Conservation (phyloP, 2,797 vertebrate species). For the Xiphophorus birchmanni region DNA sequence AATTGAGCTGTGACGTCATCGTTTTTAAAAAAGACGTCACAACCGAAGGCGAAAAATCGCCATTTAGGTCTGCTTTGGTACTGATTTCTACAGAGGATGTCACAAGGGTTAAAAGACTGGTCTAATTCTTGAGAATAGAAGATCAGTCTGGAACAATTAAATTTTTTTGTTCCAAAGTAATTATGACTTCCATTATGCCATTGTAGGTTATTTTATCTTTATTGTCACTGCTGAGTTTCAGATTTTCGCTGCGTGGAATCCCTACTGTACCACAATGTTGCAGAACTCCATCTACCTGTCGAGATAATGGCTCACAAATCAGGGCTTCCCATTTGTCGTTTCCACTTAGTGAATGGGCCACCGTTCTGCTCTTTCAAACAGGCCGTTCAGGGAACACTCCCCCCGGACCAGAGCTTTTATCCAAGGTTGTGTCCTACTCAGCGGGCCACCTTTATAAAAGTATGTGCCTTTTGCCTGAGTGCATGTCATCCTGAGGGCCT, state of each 20-base stretch:
- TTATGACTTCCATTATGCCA: background rate
- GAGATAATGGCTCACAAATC: constrained; percentile 47
- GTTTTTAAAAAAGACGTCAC: no score
- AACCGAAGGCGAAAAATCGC: no score
- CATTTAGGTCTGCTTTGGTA: no score
- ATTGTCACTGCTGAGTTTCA: background rate
- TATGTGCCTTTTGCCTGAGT: constrained; percentile 36
- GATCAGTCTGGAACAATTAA: background rate
- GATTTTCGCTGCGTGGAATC: background rate
- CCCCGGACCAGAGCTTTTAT: constrained; percentile 61
- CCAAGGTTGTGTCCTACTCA: constrained; percentile 76
- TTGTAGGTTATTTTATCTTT: background rate
- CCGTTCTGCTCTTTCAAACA: constrained; percentile 72
- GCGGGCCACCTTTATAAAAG: constrained; percentile 47
- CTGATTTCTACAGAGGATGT: no score
- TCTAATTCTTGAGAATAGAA: background rate
- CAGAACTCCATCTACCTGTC: constrained; percentile 33
- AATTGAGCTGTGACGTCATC: no score
- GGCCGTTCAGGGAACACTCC: constrained; percentile 69
- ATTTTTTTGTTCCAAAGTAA: background rate
- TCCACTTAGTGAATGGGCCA: constrained; percentile 48
- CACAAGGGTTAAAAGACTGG: no score
- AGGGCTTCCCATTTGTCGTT: constrained; percentile 48
- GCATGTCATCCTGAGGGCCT: constrained; percentile 66
- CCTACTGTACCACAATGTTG: background rate